Conservation (phyloP, 2,888 invertebrate genomes). For the Watsonalla cultraria region DNA sequence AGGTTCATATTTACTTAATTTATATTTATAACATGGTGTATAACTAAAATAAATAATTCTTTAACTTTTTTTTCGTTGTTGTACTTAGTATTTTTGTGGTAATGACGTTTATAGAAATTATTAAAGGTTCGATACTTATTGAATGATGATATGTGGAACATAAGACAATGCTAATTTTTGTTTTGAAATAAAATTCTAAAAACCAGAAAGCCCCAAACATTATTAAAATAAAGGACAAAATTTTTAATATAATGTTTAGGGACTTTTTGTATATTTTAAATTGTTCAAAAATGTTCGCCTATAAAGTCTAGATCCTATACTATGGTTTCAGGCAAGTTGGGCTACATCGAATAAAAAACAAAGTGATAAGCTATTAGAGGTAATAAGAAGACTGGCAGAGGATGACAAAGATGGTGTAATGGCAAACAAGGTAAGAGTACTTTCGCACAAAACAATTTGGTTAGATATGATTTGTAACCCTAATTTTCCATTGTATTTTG, state of each 20-base stretch:
- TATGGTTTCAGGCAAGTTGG: slow-evolving; percentile 87
- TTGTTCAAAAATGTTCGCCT: too few species aligned
- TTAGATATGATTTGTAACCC: neutral
- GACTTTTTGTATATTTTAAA: too few species aligned
- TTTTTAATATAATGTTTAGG: too few species aligned
- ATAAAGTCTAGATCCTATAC: neutral
- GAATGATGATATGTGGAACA: too few species aligned
- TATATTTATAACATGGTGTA: neutral
- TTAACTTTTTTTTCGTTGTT: too few species aligned
- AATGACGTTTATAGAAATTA: too few species aligned
- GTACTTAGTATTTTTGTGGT: too few species aligned
- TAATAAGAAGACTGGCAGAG: slow-evolving; percentile 96
- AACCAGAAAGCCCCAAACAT: too few species aligned
- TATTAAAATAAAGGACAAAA: too few species aligned
- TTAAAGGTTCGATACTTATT: too few species aligned
- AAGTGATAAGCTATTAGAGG: slow-evolving; percentile 94
- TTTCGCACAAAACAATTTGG: neutral
- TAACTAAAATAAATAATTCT: slow-evolving; percentile 1
- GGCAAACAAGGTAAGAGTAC: slow-evolving; percentile 91
- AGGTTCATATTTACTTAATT: slow-evolving; percentile 71
- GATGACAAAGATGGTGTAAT: slow-evolving; percentile 99
- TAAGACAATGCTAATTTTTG: too few species aligned
- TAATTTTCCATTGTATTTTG: slow-evolving; percentile 9
- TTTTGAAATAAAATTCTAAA: too few species aligned
- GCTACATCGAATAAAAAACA: slow-evolving; percentile 97